Percentiles rank a stretch among this genome's conserved stretches.
These are phyloP conservation scores for Aspiorhynchus laticeps DNA, from an alignment of 2,113 vertebrate species.

Conservation along the genomic window DNA sequence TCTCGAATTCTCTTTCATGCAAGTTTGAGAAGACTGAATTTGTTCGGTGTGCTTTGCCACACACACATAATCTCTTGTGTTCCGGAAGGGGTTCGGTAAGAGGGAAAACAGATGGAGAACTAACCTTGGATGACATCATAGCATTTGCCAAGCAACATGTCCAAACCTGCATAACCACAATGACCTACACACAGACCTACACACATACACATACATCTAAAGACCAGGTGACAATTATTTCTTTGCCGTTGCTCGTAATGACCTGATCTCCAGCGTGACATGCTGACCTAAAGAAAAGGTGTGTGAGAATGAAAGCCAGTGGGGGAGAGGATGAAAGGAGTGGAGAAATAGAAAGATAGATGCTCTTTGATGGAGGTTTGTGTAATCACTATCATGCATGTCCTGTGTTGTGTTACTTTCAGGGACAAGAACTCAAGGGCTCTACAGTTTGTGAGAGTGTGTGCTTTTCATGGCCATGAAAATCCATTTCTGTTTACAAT, in stretches of 20 bases:
- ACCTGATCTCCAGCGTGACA: conserved; percentile 16
- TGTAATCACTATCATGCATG: conserved; percentile 61
- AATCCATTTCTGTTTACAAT: neutral
- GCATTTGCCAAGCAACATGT: conserved; percentile 11
- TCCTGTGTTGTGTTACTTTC: conserved; percentile 55
- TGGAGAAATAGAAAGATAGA: conserved; percentile 9
- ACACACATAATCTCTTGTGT: neutral
- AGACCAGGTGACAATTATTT: neutral
- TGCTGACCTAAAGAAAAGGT: conserved; percentile 32
- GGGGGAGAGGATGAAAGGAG: conserved; percentile 20
- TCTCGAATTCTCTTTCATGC: neutral
- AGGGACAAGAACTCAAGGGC: conserved; percentile 53
- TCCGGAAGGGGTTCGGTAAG: conserved; percentile 7
- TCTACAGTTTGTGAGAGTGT: conserved; percentile 44
- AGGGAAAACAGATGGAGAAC: conserved; percentile 39
- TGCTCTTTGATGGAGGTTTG: conserved; percentile 54
- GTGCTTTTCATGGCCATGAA: conserved; percentile 9
- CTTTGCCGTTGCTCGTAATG: conserved; percentile 21
- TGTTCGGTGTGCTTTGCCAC: neutral
- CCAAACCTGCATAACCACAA: conserved; percentile 1
- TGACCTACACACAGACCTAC: conserved; percentile 33
- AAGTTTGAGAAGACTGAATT: too few relatives aligned
- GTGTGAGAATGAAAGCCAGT: conserved; percentile 21
- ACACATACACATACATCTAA: conserved; percentile 33
- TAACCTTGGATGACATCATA: conserved; percentile 42